These are phyloP conservation scores for Heteronetta atricapilla DNA, from an alignment of 2,113 vertebrate genomes.

Conservation along the genomic window DNA sequence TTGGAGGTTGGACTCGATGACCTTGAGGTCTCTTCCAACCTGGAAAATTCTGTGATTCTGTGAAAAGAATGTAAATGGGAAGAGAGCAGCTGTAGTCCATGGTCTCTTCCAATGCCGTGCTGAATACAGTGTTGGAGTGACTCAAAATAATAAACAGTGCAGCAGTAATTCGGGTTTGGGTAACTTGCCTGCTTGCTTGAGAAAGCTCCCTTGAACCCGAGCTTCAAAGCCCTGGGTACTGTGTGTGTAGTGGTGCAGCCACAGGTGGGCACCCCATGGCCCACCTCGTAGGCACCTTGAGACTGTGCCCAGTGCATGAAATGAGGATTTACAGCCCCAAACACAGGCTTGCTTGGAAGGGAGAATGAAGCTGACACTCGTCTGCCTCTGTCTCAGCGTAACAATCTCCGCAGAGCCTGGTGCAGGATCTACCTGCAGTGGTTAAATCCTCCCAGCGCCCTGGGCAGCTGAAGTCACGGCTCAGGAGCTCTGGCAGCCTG, in stretches of 20 bases:
- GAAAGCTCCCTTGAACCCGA: neutral
- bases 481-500: neutral
- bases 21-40: too few relatives aligned
- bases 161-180: neutral
- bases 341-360: neutral
- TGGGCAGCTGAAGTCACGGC: neutral
- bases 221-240: neutral
- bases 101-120: neutral
- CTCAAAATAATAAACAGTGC: neutral
- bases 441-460: neutral
- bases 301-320: too few relatives aligned
- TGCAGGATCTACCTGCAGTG: fast-evolving
- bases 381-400: neutral
- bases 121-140: neutral
- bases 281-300: neutral
- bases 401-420: neutral
- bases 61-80: neutral
- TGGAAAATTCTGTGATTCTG: too few relatives aligned
- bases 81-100: neutral
- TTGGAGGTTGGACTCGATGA: too few relatives aligned
- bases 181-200: neutral
- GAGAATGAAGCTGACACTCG: fast-evolving
- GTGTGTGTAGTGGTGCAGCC: neutral
- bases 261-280: neutral
- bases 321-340: neutral